phyloP scores from a whole-genome alignment of 2,797 vertebrate species.

The Calcarius lapponicus region DNA sequence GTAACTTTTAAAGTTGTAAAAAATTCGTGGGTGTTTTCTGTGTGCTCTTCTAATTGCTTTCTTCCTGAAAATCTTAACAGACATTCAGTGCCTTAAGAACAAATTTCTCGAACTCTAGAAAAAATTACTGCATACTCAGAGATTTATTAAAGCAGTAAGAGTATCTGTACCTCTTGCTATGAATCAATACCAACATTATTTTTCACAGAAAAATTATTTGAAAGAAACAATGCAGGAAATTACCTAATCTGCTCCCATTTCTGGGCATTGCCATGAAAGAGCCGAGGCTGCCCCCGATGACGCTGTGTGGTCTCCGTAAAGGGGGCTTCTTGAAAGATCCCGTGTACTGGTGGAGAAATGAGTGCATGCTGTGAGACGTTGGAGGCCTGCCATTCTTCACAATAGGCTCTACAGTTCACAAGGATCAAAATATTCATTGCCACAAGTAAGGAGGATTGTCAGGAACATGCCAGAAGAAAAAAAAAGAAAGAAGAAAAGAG shows the following conservation, averaged over 20 bases:
- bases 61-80: neutral
- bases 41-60: neutral
- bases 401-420: constrained; percentile 89
- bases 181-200: neutral
- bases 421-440: constrained; percentile 69
- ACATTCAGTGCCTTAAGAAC: neutral
- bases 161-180: neutral
- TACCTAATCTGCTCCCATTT: constrained; percentile 96
- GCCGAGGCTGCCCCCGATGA: constrained; percentile 94
- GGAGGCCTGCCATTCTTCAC: constrained; percentile 98
- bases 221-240: constrained; percentile 59
- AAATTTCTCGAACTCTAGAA: neutral
- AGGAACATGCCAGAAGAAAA: constrained; percentile 66
- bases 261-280: constrained; percentile 99
- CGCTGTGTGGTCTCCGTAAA: constrained; percentile 94
- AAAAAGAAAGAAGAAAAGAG: constrained; percentile 39
- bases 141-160: neutral
- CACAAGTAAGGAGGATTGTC: constrained; percentile 67
- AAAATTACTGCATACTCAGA: neutral
- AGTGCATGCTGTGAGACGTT: constrained; percentile 98
- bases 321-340: constrained; percentile 99
- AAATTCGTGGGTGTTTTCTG: neutral
- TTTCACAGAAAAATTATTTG: neutral
- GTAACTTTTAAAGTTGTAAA: neutral
- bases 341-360: constrained; percentile 98